phyloP scores from a whole-genome alignment of 2,888 invertebrate species.

The Xylophagus ater region DNA sequence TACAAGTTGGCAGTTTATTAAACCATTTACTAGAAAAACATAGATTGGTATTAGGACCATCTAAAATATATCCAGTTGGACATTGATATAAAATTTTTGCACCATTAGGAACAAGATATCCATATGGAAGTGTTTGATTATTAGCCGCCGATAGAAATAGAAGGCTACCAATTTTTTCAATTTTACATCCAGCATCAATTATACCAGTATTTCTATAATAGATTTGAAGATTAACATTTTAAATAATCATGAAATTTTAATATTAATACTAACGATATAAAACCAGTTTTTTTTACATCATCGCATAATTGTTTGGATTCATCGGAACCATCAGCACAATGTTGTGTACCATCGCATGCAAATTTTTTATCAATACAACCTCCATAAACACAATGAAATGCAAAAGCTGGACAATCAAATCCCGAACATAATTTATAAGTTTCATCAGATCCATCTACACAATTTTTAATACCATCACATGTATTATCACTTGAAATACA shows the following conservation, averaged over 20 bases:
- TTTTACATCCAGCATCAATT: background rate
- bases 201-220: too few relatives aligned
- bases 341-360: conserved; percentile 21
- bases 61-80: conserved; percentile 3
- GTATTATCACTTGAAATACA: conserved; percentile 19
- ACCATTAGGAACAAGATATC: background rate
- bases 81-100: conserved; percentile 8
- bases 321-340: conserved; percentile 28
- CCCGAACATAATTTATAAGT: conserved; percentile 12
- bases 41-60: conserved; percentile 6
- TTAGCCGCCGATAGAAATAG: background rate
- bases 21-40: conserved; percentile 12
- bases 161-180: background rate
- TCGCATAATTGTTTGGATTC: conserved; percentile 22
- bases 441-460: conserved; percentile 25
- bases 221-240: too few relatives aligned
- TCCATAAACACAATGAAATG: conserved; percentile 28
- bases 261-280: too few relatives aligned
- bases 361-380: conserved; percentile 22
- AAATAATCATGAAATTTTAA: too few relatives aligned
- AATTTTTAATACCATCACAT: conserved; percentile 36
- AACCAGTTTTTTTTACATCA: background rate
- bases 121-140: background rate
- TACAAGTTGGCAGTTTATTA: conserved; percentile 8
- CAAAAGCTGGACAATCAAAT: conserved; percentile 21